Conservation (phyloP, 2,113 vertebrate genomes). For the Poecile atricapillus region DNA sequence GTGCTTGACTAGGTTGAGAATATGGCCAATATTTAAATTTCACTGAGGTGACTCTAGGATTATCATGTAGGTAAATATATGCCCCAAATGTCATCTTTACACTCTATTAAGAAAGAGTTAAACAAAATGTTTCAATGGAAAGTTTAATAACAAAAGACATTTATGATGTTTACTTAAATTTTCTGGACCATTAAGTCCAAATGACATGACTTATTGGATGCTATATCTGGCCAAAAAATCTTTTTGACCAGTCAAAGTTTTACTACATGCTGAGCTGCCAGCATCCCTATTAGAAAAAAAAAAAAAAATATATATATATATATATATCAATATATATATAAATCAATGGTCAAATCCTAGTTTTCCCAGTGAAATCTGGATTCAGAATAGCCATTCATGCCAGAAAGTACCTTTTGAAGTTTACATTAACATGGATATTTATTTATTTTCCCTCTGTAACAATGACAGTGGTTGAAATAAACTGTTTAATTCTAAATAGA, state of each 20-base stretch:
- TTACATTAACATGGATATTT: slow-evolving; percentile 87
- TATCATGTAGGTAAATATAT: neutral
- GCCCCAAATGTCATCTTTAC: slow-evolving; percentile 51
- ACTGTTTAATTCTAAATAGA: slow-evolving; percentile 86
- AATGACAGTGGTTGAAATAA: slow-evolving; percentile 86
- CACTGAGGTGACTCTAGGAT: slow-evolving; percentile 43
- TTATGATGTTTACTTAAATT: slow-evolving; percentile 86
- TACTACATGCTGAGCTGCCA: slow-evolving; percentile 72
- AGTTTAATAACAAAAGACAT: slow-evolving; percentile 83
- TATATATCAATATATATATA: neutral
- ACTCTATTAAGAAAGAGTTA: slow-evolving; percentile 75
- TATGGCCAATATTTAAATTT: slow-evolving; percentile 7
- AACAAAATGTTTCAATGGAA: slow-evolving; percentile 79
- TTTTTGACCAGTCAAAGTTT: slow-evolving; percentile 77
- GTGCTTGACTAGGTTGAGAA: neutral
- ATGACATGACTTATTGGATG: slow-evolving; percentile 79
- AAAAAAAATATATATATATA: neutral
- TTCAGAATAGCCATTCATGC: slow-evolving; percentile 70
- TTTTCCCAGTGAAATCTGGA: slow-evolving; percentile 76
- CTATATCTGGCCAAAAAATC: slow-evolving; percentile 79
- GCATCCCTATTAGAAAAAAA: slow-evolving; percentile 62
- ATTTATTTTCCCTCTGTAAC: slow-evolving; percentile 88
- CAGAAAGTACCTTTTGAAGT: slow-evolving; percentile 82
- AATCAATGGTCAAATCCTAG: slow-evolving; percentile 73
- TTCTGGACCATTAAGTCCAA: slow-evolving; percentile 76